A percentile compares a stretch with the other conserved stretches of the same genome.
Conservation (phyloP, 2,797 vertebrate genomes). For the Rhinophrynus dorsalis region DNA sequence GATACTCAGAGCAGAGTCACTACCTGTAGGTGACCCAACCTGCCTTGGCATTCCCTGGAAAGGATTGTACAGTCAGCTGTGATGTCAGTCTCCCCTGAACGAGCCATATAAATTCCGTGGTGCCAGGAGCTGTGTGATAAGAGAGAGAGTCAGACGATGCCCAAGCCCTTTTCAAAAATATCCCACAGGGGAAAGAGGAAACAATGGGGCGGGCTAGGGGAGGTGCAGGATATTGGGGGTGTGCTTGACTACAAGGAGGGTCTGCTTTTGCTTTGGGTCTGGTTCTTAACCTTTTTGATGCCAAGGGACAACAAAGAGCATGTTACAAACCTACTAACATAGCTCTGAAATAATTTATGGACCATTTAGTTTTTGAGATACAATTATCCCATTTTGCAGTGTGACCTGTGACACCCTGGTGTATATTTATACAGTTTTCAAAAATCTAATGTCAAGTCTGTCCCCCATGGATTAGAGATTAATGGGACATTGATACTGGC, state of each 20-base stretch:
- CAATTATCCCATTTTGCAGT: too few species aligned
- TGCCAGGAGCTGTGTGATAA: slow-evolving; percentile 6
- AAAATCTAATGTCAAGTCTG: too few species aligned
- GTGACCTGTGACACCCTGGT: too few species aligned
- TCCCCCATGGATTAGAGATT: too few species aligned
- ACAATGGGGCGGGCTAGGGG: slow-evolving; percentile 51
- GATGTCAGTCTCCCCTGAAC: not conserved
- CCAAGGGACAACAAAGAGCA: too few species aligned
- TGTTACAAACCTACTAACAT: too few species aligned
- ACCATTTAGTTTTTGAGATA: too few species aligned
- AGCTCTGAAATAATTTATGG: too few species aligned
- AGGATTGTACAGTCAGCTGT: not conserved
- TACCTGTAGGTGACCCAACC: not conserved
- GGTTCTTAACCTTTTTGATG: slow-evolving; percentile 29
- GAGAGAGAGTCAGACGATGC: slow-evolving; percentile 23
- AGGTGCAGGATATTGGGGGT: slow-evolving; percentile 57
- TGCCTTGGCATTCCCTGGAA: not conserved
- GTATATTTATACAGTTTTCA: too few species aligned
- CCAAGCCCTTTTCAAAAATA: slow-evolving; percentile 12
- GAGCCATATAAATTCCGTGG: slow-evolving; percentile 13
- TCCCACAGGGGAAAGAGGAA: slow-evolving; percentile 28
- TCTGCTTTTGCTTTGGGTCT: not conserved
- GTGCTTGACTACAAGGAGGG: not conserved
- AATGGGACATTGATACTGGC: too few species aligned
- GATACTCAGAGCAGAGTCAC: not conserved